These are phyloP conservation scores for Oriolus oriolus DNA, from an alignment of 2,113 vertebrate genomes.

Conservation along the genomic window DNA sequence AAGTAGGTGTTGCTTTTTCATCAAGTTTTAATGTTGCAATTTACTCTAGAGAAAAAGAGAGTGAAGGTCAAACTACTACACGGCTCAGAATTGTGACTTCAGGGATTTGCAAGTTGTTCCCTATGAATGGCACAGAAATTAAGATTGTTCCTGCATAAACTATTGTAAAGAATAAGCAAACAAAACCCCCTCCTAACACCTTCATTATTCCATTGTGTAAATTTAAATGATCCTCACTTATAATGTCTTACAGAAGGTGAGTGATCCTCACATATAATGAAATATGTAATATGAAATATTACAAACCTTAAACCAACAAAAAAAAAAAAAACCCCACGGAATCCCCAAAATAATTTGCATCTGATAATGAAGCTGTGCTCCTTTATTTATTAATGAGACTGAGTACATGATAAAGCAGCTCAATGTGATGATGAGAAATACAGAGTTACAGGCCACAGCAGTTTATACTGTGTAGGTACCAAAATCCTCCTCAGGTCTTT, in stretches of 20 bases:
- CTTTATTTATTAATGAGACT: background rate
- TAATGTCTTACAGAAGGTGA: background rate
- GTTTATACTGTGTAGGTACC: background rate
- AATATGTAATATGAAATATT: background rate
- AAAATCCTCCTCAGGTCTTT: background rate
- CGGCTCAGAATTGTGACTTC: background rate
- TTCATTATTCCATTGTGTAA: background rate
- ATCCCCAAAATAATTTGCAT: background rate
- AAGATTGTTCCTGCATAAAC: background rate
- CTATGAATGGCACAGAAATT: background rate
- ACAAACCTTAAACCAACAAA: background rate
- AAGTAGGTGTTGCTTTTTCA: background rate
- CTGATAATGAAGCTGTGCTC: background rate
- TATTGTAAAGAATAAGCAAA: background rate
- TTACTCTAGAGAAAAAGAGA: slow-evolving; percentile 15
- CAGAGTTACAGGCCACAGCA: background rate
- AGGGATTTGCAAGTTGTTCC: background rate
- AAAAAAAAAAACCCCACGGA: background rate
- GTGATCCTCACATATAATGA: background rate
- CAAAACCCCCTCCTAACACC: background rate
- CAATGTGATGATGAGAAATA: background rate
- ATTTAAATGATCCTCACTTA: background rate
- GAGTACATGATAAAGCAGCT: background rate
- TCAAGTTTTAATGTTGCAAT: background rate
- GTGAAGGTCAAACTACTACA: background rate